Evolutionary conservation across 2,797 vertebrate species (phyloP).

Genomic region (Girardinus metallicus): DNA sequence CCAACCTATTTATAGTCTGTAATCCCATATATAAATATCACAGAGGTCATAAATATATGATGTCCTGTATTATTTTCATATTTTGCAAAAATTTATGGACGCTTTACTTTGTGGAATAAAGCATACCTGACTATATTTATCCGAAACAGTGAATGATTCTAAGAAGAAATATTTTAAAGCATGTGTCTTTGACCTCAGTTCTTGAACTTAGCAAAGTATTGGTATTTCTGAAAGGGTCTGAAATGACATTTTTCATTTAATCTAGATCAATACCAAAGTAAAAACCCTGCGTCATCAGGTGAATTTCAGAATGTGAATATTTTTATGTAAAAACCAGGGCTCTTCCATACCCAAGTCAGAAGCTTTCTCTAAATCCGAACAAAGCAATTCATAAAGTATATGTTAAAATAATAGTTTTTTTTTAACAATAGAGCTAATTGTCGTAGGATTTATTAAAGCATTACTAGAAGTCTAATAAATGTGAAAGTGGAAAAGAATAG

Average conservation of each 20-base stretch:
- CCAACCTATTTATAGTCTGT: conserved; percentile 27
- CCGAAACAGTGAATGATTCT: background rate
- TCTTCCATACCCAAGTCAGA: background rate
- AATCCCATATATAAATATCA: conserved; percentile 13
- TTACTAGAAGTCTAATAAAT: background rate
- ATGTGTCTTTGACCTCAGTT: background rate
- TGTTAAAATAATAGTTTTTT: background rate
- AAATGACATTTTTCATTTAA: background rate
- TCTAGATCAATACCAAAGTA: background rate
- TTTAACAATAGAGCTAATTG: background rate
- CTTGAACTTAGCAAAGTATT: background rate
- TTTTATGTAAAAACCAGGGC: background rate
- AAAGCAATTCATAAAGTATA: background rate
- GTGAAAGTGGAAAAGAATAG: background rate
- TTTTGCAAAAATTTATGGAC: background rate
- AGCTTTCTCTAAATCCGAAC: background rate
- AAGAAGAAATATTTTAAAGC: background rate
- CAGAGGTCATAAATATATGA: background rate
- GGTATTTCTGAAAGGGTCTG: background rate
- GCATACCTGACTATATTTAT: background rate
- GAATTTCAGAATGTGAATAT: background rate
- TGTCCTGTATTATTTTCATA: background rate
- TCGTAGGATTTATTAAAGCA: background rate
- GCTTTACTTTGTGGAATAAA: background rate
- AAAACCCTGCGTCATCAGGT: background rate